A percentile compares a stretch with the other conserved stretches of the same genome.
phyloP scores from a whole-genome alignment of 2,113 vertebrate genomes.

The Diadophis punctatus region DNA sequence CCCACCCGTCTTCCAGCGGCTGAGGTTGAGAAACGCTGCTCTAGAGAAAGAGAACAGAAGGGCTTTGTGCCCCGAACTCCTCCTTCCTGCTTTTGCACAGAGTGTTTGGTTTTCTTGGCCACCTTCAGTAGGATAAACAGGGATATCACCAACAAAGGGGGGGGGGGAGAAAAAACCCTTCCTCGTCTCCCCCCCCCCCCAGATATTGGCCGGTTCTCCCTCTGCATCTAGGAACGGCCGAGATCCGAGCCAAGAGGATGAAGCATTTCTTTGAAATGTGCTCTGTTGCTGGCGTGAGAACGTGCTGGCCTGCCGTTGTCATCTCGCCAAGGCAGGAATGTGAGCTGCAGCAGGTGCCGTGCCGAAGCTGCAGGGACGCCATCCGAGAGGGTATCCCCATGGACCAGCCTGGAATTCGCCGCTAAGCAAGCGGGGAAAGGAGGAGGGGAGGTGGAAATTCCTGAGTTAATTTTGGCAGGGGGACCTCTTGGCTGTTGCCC shows the following conservation, averaged over 20 bases:
- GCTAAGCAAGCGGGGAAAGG: neutral
- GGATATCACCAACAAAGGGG: neutral
- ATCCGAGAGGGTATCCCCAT: neutral
- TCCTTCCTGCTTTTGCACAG: neutral
- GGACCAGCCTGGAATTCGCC: neutral
- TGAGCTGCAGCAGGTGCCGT: neutral
- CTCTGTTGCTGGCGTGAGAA: neutral
- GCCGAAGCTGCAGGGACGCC: neutral
- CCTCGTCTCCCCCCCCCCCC: rapidly evolving
- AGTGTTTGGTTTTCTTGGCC: neutral
- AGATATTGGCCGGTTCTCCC: neutral
- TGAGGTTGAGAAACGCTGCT: no score
- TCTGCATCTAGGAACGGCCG: neutral
- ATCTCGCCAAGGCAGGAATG: constrained; percentile 45
- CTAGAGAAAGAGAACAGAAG: neutral
- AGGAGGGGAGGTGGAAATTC: neutral
- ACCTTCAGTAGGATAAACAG: neutral
- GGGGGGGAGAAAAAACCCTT: neutral
- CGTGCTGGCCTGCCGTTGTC: constrained; percentile 11
- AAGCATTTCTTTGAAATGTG: neutral
- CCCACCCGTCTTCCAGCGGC: no score
- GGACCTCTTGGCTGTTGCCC: neutral
- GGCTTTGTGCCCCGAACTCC: neutral
- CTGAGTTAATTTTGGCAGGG: constrained; percentile 14
- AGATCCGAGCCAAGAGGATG: neutral